A percentile compares a stretch with the other conserved stretches of the same genome.
phyloP scores from a whole-genome alignment of 2,113 vertebrate species.

The Mormyrus iriodes region DNA sequence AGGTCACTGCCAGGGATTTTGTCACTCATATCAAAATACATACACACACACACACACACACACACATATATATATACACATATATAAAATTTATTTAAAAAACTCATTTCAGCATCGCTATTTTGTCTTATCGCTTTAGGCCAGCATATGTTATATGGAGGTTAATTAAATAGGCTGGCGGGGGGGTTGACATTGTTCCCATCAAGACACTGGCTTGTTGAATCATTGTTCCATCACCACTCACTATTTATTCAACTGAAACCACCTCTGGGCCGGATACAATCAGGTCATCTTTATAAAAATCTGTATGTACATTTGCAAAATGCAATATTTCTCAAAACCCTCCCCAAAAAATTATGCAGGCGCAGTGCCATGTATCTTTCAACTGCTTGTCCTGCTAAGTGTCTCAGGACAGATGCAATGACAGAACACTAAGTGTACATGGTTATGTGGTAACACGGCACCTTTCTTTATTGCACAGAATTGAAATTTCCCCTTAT shows the following conservation, averaged over 20 bases:
- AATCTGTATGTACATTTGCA: not conserved
- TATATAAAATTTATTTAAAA: too few relatives aligned
- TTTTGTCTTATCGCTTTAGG: not conserved
- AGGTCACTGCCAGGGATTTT: slow-evolving; percentile 20
- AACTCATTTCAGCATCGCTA: not conserved
- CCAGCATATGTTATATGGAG: not conserved
- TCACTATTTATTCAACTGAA: not conserved
- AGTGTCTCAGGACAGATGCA: not conserved
- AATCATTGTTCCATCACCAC: not conserved
- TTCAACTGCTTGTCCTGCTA: not conserved
- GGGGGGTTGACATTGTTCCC: not conserved
- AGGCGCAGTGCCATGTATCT: not conserved
- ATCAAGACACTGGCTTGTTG: not conserved
- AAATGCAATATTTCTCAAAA: not conserved
- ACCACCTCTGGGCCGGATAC: not conserved
- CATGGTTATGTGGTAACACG: not conserved
- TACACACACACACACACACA: too few relatives aligned
- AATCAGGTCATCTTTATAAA: not conserved
- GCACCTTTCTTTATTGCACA: not conserved
- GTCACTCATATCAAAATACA: slow-evolving; percentile 21
- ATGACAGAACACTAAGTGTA: not conserved
- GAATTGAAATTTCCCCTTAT: not conserved
- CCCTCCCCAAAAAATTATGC: not conserved
- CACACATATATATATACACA: too few relatives aligned
- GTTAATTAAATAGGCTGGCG: not conserved